A percentile compares a stretch with the other conserved stretches of the same genome.
These are phyloP conservation scores for Hemibagrus wyckioides DNA, from an alignment of 2,113 vertebrate genomes.

Conservation along the genomic window DNA sequence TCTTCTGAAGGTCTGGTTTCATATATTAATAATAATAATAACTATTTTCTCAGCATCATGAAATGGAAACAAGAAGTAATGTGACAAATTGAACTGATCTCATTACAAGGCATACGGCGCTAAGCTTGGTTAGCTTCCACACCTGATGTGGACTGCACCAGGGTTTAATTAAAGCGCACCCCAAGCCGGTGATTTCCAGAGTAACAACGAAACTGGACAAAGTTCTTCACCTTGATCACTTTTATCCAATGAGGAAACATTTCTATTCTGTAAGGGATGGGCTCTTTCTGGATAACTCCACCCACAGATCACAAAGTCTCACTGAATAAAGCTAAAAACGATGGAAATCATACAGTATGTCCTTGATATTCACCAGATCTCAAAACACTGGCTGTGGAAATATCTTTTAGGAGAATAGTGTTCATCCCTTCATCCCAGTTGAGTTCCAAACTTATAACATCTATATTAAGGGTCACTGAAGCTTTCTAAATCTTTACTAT, in stretches of 20 bases:
- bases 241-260: background rate
- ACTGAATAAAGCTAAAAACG: background rate
- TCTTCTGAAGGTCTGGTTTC: background rate
- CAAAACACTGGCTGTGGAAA: background rate
- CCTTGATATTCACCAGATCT: background rate
- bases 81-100: background rate
- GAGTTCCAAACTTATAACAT: background rate
- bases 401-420: background rate
- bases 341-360: background rate
- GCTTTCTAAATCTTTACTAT: background rate
- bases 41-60: background rate
- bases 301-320: background rate
- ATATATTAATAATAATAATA: background rate
- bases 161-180: background rate
- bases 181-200: background rate
- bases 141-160: background rate
- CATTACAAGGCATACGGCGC: background rate
- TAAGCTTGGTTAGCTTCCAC: background rate
- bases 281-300: background rate
- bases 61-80: background rate
- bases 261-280: background rate
- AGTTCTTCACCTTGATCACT: background rate
- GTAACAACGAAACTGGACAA: background rate
- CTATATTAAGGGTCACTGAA: background rate
- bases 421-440: background rate